These are phyloP conservation scores for Gymnothorax javanicus DNA, from an alignment of 2,797 vertebrate species.

Conservation along the genomic window DNA sequence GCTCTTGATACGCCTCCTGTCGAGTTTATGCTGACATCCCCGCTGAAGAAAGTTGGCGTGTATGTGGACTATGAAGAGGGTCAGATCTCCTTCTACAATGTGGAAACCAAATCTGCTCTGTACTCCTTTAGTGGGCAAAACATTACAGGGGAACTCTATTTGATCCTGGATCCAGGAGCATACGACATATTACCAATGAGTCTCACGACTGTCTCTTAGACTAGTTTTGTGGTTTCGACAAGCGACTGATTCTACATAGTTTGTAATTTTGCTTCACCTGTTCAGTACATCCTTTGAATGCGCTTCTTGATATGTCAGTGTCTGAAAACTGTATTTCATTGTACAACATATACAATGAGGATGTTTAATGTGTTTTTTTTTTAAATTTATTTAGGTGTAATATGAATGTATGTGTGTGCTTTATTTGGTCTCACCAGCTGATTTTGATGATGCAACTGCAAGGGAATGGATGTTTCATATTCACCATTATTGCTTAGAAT, in stretches of 20 bases:
- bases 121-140: background rate
- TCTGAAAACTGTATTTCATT: no score
- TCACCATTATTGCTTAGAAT: no score
- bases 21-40: background rate
- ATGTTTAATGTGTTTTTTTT: no score
- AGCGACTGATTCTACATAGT: no score
- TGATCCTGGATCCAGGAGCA: background rate
- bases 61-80: constrained; percentile 6
- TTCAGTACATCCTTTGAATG: background rate
- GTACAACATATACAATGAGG: no score
- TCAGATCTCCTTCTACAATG: background rate
- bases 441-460: no score
- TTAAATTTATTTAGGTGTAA: no score
- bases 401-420: no score
- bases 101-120: background rate
- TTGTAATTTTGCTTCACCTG: background rate
- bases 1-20: background rate
- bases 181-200: background rate
- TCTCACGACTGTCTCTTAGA: background rate
- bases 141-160: background rate
- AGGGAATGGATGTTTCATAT: no score
- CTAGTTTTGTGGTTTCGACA: background rate
- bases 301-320: background rate
- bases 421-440: no score
- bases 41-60: background rate